Evolutionary conservation across 2,113 vertebrate genomes (phyloP).

Genomic region (Astur gentilis): DNA sequence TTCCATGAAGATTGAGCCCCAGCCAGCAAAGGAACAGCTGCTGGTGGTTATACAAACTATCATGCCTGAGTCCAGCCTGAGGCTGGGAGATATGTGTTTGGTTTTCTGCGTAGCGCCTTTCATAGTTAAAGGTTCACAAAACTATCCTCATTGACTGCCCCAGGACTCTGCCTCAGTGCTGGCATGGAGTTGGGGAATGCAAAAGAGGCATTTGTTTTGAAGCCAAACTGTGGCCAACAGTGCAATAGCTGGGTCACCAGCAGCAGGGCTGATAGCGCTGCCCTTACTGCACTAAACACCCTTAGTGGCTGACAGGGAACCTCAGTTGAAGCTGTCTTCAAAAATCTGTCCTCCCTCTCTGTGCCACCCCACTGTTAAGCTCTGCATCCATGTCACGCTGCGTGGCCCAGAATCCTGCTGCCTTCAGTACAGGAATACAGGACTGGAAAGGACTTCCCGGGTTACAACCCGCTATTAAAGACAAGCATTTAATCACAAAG

Average conservation of each 20-base stretch:
- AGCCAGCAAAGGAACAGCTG: constrained; percentile 53
- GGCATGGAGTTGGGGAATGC: background rate
- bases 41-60: background rate
- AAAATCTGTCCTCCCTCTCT: background rate
- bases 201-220: background rate
- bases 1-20: constrained; percentile 36
- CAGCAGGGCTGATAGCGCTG: background rate
- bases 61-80: constrained; percentile 16
- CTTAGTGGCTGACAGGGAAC: background rate
- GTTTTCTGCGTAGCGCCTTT: background rate
- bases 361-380: background rate
- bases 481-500: background rate
- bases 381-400: background rate
- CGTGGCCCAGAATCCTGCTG: background rate
- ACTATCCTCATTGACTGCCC: background rate
- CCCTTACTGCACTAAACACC: background rate
- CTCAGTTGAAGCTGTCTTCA: background rate
- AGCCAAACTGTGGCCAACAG: background rate
- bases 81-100: background rate
- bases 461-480: background rate
- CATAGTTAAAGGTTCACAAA: background rate
- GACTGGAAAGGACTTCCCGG: background rate
- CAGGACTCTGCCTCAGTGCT: background rate
- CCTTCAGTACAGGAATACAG: background rate
- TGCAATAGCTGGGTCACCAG: background rate